These are phyloP conservation scores for Netelia fuscicornis DNA, from an alignment of 2,888 invertebrate genomes.

Conservation along the genomic window DNA sequence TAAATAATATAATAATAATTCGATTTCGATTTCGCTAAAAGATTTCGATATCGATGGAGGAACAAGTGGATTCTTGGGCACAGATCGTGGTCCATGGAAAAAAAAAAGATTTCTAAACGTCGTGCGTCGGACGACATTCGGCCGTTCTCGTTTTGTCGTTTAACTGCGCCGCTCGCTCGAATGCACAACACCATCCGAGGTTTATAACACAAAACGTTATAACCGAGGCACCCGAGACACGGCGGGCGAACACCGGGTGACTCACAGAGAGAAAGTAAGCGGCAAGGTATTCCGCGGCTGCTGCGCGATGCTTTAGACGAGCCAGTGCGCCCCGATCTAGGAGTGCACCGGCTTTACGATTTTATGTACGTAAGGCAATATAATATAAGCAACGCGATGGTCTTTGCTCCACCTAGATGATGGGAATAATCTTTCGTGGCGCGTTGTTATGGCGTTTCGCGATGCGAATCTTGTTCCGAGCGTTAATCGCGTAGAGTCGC, in stretches of 20 bases:
- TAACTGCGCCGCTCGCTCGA: conserved; percentile 25
- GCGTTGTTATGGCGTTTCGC: not conserved
- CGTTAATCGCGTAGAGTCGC: no score
- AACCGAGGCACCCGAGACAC: conserved; percentile 61
- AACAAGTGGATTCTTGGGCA: no score
- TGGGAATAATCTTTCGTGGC: not conserved
- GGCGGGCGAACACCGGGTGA: conserved; percentile 71
- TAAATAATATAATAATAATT: no score
- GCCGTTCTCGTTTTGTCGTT: conserved; percentile 36
- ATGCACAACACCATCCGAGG: conserved; percentile 33
- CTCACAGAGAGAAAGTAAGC: conserved; percentile 80
- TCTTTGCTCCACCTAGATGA: not conserved
- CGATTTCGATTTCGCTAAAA: no score
- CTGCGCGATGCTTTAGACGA: conserved; percentile 75
- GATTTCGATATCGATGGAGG: no score
- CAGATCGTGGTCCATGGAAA: no score
- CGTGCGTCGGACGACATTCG: not conserved
- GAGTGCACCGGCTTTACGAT: conserved; percentile 57
- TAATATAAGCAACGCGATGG: conserved; percentile 15
- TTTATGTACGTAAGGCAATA: conserved; percentile 3
- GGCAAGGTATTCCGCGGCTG: conserved; percentile 73
- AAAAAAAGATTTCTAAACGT: not conserved
- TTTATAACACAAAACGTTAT: conserved; percentile 22
- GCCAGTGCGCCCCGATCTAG: conserved; percentile 69
- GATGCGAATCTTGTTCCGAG: no score